These are phyloP conservation scores for human (Homo sapiens) DNA, from an alignment of 2,113 vertebrate genomes.

Conservation along the genomic window DNA sequence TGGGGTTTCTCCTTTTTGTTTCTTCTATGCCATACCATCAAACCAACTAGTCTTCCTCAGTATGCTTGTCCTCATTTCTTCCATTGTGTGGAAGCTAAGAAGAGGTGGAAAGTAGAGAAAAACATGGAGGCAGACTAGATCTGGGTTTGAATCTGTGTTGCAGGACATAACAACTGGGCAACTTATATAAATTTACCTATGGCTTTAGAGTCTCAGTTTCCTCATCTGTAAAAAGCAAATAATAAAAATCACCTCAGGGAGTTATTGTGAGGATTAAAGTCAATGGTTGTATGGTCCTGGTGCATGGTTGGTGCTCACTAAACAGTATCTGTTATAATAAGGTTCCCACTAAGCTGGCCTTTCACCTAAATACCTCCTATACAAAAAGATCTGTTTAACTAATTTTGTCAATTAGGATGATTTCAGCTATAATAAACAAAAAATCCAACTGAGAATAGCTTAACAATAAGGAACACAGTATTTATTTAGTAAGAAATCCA, in stretches of 20 bases:
- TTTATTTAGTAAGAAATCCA: not conserved
- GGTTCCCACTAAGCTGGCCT: not conserved
- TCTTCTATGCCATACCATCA: not conserved
- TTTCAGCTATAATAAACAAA: slow-evolving; percentile 1
- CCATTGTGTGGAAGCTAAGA: not conserved
- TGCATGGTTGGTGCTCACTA: not conserved
- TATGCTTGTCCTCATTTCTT: not conserved
- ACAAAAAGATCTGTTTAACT: not conserved
- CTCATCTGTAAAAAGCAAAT: not conserved
- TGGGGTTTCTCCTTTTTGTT: not conserved
- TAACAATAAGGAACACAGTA: not conserved
- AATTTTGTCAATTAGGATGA: not conserved
- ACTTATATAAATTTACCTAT: not conserved
- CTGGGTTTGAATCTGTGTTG: not conserved
- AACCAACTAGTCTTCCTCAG: not conserved
- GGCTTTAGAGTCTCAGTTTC: not conserved
- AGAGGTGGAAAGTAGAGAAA: not conserved
- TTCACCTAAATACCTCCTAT: not conserved
- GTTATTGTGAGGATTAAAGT: not conserved
- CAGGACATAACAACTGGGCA: not conserved
- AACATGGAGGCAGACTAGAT: not conserved
- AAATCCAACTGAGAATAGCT: not conserved
- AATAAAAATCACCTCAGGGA: not conserved
- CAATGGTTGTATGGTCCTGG: not conserved
- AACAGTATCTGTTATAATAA: not conserved